Evolutionary conservation across 2,797 vertebrate species (phyloP), one percentile per base, ranked within the genome.

Genomic region (Propithecus perrieri): DNA sequence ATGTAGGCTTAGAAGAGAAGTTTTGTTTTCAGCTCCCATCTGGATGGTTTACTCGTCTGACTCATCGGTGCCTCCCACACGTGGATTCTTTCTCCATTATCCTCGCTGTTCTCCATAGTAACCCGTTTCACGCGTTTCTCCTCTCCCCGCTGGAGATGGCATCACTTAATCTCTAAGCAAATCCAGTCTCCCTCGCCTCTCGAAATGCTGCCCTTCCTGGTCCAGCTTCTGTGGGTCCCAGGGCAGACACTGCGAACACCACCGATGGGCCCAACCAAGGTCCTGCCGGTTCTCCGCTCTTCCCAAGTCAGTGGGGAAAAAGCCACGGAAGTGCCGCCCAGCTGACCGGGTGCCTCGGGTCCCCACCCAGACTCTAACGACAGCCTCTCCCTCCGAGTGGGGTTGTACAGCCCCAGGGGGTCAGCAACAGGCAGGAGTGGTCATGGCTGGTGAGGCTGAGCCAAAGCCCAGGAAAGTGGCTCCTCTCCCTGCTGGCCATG

Each of bases 51-150:
- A 71, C 69, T 97, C 61, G 13, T 46, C 65, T 93, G 90, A 92
- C 50, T 86, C 92, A 59, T 4, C 1, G 18, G n/a, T 17, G 26
- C 50, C n/a, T 94, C 88, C 92, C 88, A 93, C 59, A 2, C 1
- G 0, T 63, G 48, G 46, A 6, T 86, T 69, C 79, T 69, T 24
- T 59, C 75, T 46, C 61, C 55, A 14, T 7, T 65, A 7, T 83
- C 41, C 46, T 53, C 0, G 1, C 59, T 13, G n/a, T 57, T 97
- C 92, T 93, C 95, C 91, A 84, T 91, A 75, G 90, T 85, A 95
- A 96, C 94, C 33, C 0, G 26, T 18, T 38, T 20, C 85, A 71
- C 0, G 0, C 7, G 11, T 74, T 92, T 88, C 91, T 92, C 24
- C 69, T 94, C 53, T 74, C 61, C 50, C n/a, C 18, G 4, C 38